Conservation (phyloP, 2,797 vertebrate genomes). For the Halcyon chelicuti region DNA sequence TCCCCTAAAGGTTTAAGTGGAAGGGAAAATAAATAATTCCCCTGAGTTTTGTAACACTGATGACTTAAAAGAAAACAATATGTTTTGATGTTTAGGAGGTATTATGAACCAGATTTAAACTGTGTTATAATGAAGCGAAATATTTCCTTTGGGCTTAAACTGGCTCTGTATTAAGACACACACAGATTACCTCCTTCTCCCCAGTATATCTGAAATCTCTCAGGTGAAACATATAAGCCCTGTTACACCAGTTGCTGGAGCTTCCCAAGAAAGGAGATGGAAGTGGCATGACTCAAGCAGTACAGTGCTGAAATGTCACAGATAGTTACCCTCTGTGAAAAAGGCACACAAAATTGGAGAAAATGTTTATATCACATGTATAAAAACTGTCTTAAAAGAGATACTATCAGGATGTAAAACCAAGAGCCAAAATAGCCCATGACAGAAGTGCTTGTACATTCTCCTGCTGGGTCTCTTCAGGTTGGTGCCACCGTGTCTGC, state of each 20-base stretch:
- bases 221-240: background rate
- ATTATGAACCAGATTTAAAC: background rate
- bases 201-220: background rate
- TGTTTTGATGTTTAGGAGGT: background rate
- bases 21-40: slow-evolving; percentile 4
- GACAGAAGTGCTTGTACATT: background rate
- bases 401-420: background rate
- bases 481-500: fast-evolving
- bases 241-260: background rate
- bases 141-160: background rate
- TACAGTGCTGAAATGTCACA: background rate
- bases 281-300: background rate
- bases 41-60: background rate
- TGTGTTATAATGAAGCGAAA: background rate
- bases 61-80: background rate
- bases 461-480: background rate
- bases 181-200: background rate
- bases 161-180: background rate
- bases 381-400: background rate
- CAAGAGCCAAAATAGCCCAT: background rate
- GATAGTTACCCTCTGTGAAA: background rate
- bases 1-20: background rate
- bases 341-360: background rate
- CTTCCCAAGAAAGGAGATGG: background rate
- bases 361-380: fast-evolving